Conservation (phyloP, 2,888 invertebrate species). For the Eupithecia subumbrata region DNA sequence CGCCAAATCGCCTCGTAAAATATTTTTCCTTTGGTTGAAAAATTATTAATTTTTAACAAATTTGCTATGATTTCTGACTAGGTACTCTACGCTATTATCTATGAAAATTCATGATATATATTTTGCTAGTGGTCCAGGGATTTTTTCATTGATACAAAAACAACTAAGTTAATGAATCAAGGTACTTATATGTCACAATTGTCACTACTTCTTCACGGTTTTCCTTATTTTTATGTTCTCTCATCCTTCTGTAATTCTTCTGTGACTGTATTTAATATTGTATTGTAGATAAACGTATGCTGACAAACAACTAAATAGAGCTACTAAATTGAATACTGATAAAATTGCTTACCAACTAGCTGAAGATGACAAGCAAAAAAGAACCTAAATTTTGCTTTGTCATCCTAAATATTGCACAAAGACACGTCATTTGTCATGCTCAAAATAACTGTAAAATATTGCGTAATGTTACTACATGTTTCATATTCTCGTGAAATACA, state of each 20-base stretch:
- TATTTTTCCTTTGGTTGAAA: neutral
- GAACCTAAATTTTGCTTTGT: neutral
- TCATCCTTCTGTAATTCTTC: neutral
- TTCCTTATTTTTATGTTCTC: conserved; percentile 1
- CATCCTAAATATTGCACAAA: neutral
- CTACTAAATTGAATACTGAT: neutral
- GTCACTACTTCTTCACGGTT: neutral
- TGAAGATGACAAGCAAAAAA: neutral
- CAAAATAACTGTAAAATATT: neutral
- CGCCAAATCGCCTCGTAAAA: neutral
- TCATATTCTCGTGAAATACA: neutral
- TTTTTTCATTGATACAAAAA: neutral
- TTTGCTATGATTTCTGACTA: neutral
- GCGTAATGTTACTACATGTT: neutral
- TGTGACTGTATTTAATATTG: neutral
- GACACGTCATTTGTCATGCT: neutral
- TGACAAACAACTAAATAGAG: neutral
- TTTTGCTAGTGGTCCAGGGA: neutral
- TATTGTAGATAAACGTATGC: neutral
- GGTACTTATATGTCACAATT: neutral
- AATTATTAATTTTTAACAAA: no score
- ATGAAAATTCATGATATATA: neutral
- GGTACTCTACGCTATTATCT: neutral
- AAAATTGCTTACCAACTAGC: neutral
- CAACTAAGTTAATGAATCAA: neutral